Base-by-base conservation (phyloP, 1,140 invertebrate genomes). In the Lepidurus apus region DNA sequence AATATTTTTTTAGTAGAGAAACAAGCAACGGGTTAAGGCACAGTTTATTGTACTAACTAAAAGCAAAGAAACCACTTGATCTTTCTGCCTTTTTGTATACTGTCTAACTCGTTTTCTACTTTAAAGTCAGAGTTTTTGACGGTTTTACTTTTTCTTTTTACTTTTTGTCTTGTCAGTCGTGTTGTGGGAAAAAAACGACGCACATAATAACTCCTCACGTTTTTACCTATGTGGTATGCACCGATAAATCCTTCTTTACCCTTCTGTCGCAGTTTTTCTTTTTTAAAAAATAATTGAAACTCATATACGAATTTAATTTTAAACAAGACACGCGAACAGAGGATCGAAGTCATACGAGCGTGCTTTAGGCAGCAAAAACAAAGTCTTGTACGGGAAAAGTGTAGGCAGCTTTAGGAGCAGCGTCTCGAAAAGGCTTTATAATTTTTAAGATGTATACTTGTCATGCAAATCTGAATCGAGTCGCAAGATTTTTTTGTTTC, bases 191-290 rank as follows among this genome's bases (percentile, higher is more conserved):
- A 65, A 65, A 65, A 1, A 65, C 13, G 53, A 65, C 53, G 53
- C 53, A 65, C 53, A 65, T 13, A 65, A 65, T 5, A 65, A 65
- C 53, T n/a, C 13, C 53, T 65, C 53, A 65, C 53, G 13, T 65
- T 65, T 47, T 65, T 65, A 65, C 53, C 53, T 65, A 21, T 65
- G 17, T 65, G 53, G 53, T 65, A 13, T 65, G 53, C 53, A 65
- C 53, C 13, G 13, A 65, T 21, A 21, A 65, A 65, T 65, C 53
- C 7, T 11, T 17, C 6, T n/a, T 65, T n/a, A 4, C 6, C 53
- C 17, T 13, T 65, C 6, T 65, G 34, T 34, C 34, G 34, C 34
- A 34, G 34, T 34, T 34, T 34, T 34, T 34, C 34, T 34, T 34
- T 34, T 34, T 0, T 4, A 34, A 34, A 34, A 34, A 34, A 4